Percentiles rank a stretch among this genome's conserved stretches.
phyloP scores from a whole-genome alignment of 92 coral and sea anemone genomes.

The Muricea muricata region DNA sequence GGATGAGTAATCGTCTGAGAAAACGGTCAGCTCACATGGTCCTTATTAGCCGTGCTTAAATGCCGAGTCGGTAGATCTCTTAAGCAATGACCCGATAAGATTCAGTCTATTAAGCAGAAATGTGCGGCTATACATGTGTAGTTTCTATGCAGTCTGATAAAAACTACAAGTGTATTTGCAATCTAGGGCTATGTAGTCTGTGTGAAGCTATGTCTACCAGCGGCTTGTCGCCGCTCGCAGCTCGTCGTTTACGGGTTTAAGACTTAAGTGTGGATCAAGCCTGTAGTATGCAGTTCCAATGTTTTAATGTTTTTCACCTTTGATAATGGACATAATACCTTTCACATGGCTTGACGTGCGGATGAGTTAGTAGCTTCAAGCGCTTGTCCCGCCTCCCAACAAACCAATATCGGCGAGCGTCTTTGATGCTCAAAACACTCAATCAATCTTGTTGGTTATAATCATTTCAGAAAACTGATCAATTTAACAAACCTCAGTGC shows the following conservation, averaged over 20 bases:
- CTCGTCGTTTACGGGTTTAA: not conserved
- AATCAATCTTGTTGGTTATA: slow-evolving; percentile 31
- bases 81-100: slow-evolving; percentile 47
- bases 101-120: slow-evolving; percentile 38
- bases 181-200: not conserved
- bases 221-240: not conserved
- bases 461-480: slow-evolving; percentile 28
- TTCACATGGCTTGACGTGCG: slow-evolving; percentile 11
- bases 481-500: slow-evolving; percentile 22
- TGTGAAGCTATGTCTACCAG: not conserved
- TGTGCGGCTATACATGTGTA: not conserved
- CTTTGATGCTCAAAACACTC: slow-evolving; percentile 29
- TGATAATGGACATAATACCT: slow-evolving; percentile 10
- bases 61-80: slow-evolving; percentile 49
- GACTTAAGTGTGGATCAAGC: not conserved
- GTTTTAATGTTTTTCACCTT: not conserved
- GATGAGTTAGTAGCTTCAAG: not conserved
- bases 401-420: not conserved
- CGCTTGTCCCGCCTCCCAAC: slow-evolving; percentile 1
- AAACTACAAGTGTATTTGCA: not conserved
- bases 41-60: slow-evolving; percentile 23
- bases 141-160: not conserved
- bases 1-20: slow-evolving; percentile 13
- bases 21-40: slow-evolving; percentile 35
- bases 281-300: not conserved